Evolutionary conservation across 2,888 invertebrate species (phyloP).

Genomic region (Phaonia tiefii): DNA sequence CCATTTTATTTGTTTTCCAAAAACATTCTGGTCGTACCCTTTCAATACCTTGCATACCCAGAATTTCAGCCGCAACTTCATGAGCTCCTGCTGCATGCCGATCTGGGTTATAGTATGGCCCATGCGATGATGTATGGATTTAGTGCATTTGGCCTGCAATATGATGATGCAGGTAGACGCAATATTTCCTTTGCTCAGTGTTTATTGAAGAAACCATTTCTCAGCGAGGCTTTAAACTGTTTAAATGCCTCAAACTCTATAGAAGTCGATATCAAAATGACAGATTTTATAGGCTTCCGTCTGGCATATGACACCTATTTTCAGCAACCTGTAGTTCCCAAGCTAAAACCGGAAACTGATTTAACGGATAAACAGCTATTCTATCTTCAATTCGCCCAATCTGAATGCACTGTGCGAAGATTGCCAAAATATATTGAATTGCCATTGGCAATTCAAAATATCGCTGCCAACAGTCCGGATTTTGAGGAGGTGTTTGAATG

Average conservation of each 20-base stretch:
- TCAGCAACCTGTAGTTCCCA: background rate
- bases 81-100: constrained; percentile 66
- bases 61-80: constrained; percentile 62
- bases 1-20: constrained; percentile 50
- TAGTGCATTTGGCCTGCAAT: constrained; percentile 68
- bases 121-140: constrained; percentile 72
- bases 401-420: constrained; percentile 67
- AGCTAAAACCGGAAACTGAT: background rate
- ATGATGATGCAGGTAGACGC: constrained; percentile 67
- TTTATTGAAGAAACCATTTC: too few relatives aligned
- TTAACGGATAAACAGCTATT: constrained; percentile 65
- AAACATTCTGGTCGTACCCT: constrained; percentile 69
- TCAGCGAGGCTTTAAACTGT: too few relatives aligned
- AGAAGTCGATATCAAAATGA: constrained; percentile 58
- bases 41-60: constrained; percentile 63
- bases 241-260: too few relatives aligned
- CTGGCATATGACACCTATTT: constrained; percentile 69
- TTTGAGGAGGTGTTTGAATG: constrained; percentile 68
- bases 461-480: constrained; percentile 67
- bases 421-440: constrained; percentile 61
- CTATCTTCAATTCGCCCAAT: constrained; percentile 71
- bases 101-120: constrained; percentile 69
- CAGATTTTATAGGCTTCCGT: constrained; percentile 70
- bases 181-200: too few relatives aligned
- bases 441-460: constrained; percentile 60